A percentile compares a stretch with the other conserved stretches of the same genome.
phyloP scores from a whole-genome alignment of 1,140 invertebrate genomes.

The Vanessa atalanta region DNA sequence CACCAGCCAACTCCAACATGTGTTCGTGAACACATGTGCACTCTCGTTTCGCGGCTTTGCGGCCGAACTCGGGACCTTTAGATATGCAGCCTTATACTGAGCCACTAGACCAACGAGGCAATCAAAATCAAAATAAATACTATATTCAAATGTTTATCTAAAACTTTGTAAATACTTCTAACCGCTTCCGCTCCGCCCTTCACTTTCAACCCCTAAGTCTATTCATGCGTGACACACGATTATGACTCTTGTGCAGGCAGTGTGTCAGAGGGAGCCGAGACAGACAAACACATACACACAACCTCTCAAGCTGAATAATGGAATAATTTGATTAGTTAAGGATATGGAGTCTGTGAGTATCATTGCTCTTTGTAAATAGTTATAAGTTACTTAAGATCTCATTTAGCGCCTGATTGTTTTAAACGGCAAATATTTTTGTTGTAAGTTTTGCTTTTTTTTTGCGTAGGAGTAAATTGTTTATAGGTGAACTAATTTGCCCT shows the following conservation, averaged over 20 bases:
- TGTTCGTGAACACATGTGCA: too few relatives aligned
- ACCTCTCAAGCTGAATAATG: neutral
- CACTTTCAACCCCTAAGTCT: neutral
- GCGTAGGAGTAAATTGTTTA: too few relatives aligned
- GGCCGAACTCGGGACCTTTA: too few relatives aligned
- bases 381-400: neutral
- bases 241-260: constrained; percentile 12
- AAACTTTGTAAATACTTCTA: neutral
- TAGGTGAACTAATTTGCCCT: too few relatives aligned
- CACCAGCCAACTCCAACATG: too few relatives aligned
- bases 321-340: constrained; percentile 8
- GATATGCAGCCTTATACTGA: too few relatives aligned
- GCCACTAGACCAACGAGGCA: too few relatives aligned
- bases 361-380: neutral
- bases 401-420: neutral
- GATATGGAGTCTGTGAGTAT: neutral
- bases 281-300: constrained; percentile 3
- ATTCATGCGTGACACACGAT: constrained; percentile 8
- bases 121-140: too few relatives aligned
- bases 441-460: neutral
- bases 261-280: constrained; percentile 14
- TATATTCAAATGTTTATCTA: too few relatives aligned
- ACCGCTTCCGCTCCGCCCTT: constrained; percentile 16
- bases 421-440: neutral
- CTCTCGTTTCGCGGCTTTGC: too few relatives aligned